phyloP scores from a whole-genome alignment of 2,113 vertebrate genomes.

The Abramis brama region DNA sequence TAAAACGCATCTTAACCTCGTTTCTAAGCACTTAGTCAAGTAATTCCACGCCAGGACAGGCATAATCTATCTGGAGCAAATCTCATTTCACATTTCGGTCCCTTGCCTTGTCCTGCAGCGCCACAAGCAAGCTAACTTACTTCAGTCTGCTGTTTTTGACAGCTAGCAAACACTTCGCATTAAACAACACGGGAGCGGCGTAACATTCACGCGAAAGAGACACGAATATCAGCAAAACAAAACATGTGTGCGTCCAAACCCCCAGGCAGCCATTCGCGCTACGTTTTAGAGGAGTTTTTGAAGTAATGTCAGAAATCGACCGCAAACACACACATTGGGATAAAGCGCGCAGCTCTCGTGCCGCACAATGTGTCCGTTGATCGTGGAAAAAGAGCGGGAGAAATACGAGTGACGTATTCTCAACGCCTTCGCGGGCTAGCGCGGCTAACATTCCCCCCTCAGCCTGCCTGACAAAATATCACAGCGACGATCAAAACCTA shows the following conservation, averaged over 20 bases:
- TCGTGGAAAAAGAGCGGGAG: conserved; percentile 67
- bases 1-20: neutral
- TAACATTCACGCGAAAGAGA: neutral
- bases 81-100: conserved; percentile 23
- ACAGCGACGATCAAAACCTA: conserved; percentile 65
- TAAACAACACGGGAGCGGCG: conserved; percentile 23
- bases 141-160: conserved; percentile 40
- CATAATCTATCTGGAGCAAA: conserved; percentile 37
- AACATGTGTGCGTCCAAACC: neutral
- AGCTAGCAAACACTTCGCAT: neutral
- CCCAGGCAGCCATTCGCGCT: conserved; percentile 2
- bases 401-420: conserved; percentile 79
- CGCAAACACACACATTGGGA: conserved; percentile 58
- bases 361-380: conserved; percentile 56
- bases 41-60: neutral
- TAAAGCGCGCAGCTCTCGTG: conserved; percentile 38
- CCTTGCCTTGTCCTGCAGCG: conserved; percentile 32
- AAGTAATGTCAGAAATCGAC: conserved; percentile 62
- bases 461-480: conserved; percentile 48
- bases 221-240: conserved; percentile 13
- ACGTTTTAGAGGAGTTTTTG: conserved; percentile 48
- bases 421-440: conserved; percentile 73
- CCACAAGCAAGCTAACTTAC: conserved; percentile 45
- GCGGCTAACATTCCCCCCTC: conserved; percentile 69
- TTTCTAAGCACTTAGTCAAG: conserved; percentile 6